A percentile compares a stretch with the other conserved stretches of the same genome.
These are phyloP conservation scores for Harpagoxenus sublaevis DNA, from an alignment of 2,888 invertebrate species.

Conservation along the genomic window DNA sequence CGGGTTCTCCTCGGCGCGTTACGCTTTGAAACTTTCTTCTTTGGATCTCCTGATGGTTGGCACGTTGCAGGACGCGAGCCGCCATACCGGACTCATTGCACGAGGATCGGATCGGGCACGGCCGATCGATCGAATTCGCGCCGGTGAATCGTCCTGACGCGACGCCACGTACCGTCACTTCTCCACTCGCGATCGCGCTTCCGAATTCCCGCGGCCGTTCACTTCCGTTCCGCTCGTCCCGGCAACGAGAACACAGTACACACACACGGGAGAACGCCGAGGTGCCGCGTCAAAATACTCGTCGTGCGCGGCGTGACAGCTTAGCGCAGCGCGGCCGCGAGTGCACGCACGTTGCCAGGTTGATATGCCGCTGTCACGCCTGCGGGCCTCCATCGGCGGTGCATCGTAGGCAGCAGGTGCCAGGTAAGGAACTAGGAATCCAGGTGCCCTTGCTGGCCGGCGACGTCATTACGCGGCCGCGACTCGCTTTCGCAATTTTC, in stretches of 20 bases:
- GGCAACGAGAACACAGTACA: conserved; percentile 15
- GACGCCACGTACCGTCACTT: neutral
- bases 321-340: conserved; percentile 24
- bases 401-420: conserved; percentile 80
- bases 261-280: neutral
- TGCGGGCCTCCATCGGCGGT: conserved; percentile 71
- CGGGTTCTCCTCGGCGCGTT: neutral
- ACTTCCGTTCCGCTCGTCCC: conserved; percentile 10
- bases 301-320: conserved; percentile 49
- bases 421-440: conserved; percentile 72
- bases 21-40: conserved; percentile 1
- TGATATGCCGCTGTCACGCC: conserved; percentile 79
- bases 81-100: neutral
- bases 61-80: neutral
- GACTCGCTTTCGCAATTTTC: conserved; percentile 52
- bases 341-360: conserved; percentile 75
- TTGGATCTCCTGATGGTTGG: neutral
- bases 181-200: neutral
- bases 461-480: conserved; percentile 50
- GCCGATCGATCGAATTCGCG: conserved; percentile 15
- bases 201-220: conserved; percentile 28
- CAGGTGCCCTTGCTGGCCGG: conserved; percentile 65
- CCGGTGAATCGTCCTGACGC: neutral
- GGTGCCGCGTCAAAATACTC: conserved; percentile 32
- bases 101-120: conserved; percentile 8